Conservation (phyloP, 2,113 vertebrate species). For the Acrocephalus arundinaceus region DNA sequence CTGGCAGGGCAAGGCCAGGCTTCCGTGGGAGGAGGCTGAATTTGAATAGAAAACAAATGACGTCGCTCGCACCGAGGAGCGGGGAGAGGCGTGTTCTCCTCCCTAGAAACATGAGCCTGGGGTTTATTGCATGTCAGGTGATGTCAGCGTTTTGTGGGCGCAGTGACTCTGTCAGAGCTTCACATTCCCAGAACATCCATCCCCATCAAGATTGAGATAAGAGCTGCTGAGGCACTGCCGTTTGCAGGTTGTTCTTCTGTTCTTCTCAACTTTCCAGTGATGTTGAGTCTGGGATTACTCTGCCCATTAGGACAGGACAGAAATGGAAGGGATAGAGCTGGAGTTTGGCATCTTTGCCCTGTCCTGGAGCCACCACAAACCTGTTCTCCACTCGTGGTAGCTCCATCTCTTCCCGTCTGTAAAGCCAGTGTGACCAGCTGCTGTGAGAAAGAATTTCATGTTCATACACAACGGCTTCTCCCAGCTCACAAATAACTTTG, state of each 20-base stretch:
- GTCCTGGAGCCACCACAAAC: not conserved
- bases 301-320: not conserved
- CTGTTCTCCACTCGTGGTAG: not conserved
- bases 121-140: conserved; percentile 31
- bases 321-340: not conserved
- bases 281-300: not conserved
- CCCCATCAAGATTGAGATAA: not conserved
- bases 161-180: conserved; percentile 11
- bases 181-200: conserved; percentile 6
- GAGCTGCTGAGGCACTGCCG: not conserved
- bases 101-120: not conserved
- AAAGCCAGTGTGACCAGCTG: not conserved
- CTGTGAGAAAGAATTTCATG: not conserved
- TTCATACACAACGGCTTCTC: not conserved
- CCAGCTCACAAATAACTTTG: not conserved
- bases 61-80: not conserved
- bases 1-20: not conserved
- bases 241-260: not conserved
- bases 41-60: conserved; percentile 65
- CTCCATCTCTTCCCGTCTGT: not conserved
- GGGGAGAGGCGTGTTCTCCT: conserved; percentile 23
- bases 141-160: conserved; percentile 30
- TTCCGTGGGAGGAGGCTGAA: conserved; percentile 40
- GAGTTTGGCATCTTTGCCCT: not conserved
- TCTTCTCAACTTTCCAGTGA: not conserved